A percentile compares a stretch with the other conserved stretches of the same genome.
phyloP scores from a whole-genome alignment of 2,797 vertebrate species.

The Cheirogaleus major region DNA sequence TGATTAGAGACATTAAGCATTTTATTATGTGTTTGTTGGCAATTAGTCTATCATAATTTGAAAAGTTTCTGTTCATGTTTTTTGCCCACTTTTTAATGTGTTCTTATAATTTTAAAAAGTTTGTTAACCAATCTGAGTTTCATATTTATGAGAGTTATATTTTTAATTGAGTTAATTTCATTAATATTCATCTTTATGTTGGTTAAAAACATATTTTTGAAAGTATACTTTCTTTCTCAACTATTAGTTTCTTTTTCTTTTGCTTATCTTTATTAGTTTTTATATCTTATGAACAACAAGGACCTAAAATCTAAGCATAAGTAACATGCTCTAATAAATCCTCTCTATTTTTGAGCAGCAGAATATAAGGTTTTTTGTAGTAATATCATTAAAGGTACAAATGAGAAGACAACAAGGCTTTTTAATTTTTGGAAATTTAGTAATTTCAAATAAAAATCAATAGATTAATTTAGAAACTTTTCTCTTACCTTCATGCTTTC shows the following conservation, averaged over 20 bases:
- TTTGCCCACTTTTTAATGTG: background rate
- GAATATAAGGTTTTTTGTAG: background rate
- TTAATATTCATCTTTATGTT: background rate
- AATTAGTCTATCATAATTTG: no score
- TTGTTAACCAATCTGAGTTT: background rate
- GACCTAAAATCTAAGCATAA: background rate
- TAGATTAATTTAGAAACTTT: background rate
- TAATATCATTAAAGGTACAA: background rate
- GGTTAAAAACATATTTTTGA: background rate
- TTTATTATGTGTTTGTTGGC: no score
- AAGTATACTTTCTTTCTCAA: background rate
- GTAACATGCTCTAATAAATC: background rate
- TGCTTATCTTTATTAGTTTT: constrained; percentile 14
- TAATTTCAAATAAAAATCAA: background rate
- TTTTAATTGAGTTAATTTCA: background rate
- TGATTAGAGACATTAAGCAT: background rate
- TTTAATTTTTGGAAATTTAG: background rate
- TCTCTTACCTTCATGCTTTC: constrained; percentile 93
- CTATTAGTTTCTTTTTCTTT: background rate
- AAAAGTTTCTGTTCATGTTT: no score
- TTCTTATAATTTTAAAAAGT: background rate
- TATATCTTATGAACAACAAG: background rate
- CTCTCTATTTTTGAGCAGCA: background rate
- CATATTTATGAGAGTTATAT: background rate
- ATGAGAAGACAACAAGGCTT: background rate